These are phyloP conservation scores for Ornithoptera priamus DNA, from an alignment of 2,888 invertebrate genomes.

Conservation along the genomic window DNA sequence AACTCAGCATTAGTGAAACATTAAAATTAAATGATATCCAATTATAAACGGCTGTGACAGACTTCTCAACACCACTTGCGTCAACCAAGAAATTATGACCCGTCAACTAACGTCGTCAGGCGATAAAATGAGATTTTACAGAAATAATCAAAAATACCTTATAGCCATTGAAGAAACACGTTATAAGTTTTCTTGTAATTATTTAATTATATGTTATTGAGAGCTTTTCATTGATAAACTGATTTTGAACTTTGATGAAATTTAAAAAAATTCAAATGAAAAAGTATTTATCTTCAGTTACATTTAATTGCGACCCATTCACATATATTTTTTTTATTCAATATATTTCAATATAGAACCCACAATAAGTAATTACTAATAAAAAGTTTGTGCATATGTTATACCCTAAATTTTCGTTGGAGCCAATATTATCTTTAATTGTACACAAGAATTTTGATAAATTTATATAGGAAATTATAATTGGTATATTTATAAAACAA, in stretches of 20 bases:
- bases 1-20: not conserved
- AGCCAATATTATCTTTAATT: too few species aligned
- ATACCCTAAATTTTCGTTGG: too few species aligned
- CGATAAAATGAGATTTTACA: slow-evolving; percentile 19
- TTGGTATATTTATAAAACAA: too few species aligned
- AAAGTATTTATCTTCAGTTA: too few species aligned
- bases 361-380: too few species aligned
- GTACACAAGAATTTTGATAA: too few species aligned
- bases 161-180: not conserved
- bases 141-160: slow-evolving; percentile 15
- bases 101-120: slow-evolving; percentile 26
- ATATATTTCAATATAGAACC: too few species aligned
- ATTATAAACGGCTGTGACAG: slow-evolving; percentile 15
- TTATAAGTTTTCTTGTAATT: not conserved
- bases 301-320: too few species aligned
- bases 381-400: too few species aligned
- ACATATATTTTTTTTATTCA: too few species aligned
- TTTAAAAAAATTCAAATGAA: too few species aligned
- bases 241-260: not conserved
- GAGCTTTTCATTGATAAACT: not conserved
- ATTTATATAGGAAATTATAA: too few species aligned
- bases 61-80: slow-evolving; percentile 9
- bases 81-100: slow-evolving; percentile 25
- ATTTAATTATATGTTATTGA: not conserved
- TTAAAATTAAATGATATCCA: slow-evolving; percentile 8